These are phyloP conservation scores for Oostethus manadensis DNA, from an alignment of 2,113 vertebrate genomes.

Conservation along the genomic window DNA sequence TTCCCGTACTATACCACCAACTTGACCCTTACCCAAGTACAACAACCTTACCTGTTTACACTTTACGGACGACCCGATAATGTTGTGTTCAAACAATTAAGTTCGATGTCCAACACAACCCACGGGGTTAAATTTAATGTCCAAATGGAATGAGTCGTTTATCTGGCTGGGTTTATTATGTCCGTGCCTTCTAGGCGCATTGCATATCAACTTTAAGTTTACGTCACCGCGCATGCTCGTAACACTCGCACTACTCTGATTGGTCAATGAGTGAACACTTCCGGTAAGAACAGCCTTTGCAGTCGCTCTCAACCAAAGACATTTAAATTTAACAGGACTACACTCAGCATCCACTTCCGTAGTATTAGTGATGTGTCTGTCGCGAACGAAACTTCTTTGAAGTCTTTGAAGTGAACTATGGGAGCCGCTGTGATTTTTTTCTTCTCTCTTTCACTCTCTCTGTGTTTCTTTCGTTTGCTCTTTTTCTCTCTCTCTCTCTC, in stretches of 20 bases:
- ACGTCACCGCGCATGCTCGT: slow-evolving; percentile 22
- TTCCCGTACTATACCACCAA: neutral
- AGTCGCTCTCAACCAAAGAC: no score
- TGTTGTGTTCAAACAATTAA: neutral
- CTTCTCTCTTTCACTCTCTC: no score
- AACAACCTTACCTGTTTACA: slow-evolving; percentile 6
- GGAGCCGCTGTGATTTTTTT: no score
- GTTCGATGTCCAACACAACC: neutral
- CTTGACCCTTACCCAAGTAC: neutral
- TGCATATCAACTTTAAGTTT: slow-evolving; percentile 14
- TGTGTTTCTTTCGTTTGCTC: no score
- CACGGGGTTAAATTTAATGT: slow-evolving; percentile 5
- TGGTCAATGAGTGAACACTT: neutral
- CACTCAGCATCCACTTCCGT: no score
- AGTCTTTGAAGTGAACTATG: no score
- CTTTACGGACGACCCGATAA: neutral
- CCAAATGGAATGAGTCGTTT: slow-evolving; percentile 6
- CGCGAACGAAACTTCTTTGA: no score
- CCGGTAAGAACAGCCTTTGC: no score
- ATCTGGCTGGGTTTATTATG: no score
- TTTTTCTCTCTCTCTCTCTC: no score
- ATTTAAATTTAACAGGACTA: no score
- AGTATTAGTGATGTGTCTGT: no score
- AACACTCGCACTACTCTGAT: neutral
- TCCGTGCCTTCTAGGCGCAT: slow-evolving; percentile 18